Base-by-base conservation (phyloP, 2,797 vertebrate species). In the Psittacula derbiana region DNA sequence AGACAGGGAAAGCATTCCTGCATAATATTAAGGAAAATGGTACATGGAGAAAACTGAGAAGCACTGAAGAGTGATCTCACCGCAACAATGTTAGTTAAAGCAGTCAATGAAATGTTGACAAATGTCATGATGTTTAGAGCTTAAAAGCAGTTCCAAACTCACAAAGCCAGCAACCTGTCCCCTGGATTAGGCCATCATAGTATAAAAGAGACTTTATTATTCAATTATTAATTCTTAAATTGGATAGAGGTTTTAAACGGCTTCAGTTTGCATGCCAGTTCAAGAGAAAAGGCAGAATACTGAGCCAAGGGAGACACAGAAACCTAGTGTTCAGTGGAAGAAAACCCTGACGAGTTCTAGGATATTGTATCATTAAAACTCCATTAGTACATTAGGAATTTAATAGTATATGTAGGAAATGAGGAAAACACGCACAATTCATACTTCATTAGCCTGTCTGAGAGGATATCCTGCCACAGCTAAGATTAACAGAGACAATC, bases 71-170 rank as follows among this genome's bases (percentile, higher is more conserved):
- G 95, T 91, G 88, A 97, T 95, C 86, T 96, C 46, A 15, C 74
- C 87, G 69, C 80, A 88, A 93, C 91, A 38, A 95, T 88, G 95
- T 97, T 96, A 97, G 97, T 96, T 94, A 96, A 60, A 95, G 96
- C 93, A 93, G 97, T 95, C 74, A 27, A 97, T 96, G 96, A 91
- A 91, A 97, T 97, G 97, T 96, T 96, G 93, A 97, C 97, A 95
- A 90, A 98, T 97, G 97, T 96, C 95, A 95, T 90, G 96, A 98
- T 55, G 79, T 95, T 97, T 92, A 96, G 97, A 98, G 97, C 96
- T 98, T 97, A 97, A 98, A 98, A 98, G 98, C 97, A 97, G 97
- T 97, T 98, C 97, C 96, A 95, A 96, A 88, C 96, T 96, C 95
- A 96, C 86, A 97, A 95, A 98, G 97, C 92, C 93, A 95, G 96